Evolutionary conservation across 2,113 vertebrate genomes (phyloP).

Genomic region (Tringa solitaria): DNA sequence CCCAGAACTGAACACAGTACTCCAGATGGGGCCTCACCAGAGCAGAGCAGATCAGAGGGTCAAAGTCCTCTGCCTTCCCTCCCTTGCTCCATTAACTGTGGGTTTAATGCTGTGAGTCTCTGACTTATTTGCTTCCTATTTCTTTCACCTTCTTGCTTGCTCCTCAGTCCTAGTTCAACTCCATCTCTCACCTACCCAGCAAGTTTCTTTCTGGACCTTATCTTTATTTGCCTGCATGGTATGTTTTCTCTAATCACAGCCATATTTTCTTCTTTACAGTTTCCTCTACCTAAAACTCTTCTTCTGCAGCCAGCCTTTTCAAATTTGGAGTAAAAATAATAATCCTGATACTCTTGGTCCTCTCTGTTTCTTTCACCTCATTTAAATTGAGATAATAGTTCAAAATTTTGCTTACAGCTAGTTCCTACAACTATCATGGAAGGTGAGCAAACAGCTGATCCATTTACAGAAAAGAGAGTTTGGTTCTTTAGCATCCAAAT

Average conservation of each 20-base stretch:
- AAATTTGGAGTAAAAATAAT: neutral
- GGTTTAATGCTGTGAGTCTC: neutral
- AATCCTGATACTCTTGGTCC: neutral
- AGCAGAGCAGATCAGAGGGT: neutral
- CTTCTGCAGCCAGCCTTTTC: neutral
- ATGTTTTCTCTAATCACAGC: neutral
- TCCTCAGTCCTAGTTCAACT: neutral
- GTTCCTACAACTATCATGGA: neutral
- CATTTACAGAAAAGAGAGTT: neutral
- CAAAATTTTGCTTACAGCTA: neutral
- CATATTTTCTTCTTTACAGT: neutral
- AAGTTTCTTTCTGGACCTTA: neutral
- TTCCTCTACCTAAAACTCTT: neutral
- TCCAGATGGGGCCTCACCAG: neutral
- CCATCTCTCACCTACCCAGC: neutral
- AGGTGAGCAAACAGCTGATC: neutral
- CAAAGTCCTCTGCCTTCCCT: neutral
- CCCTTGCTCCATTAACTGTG: neutral
- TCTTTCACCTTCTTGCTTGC: neutral
- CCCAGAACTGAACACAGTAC: neutral
- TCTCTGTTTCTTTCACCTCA: neutral
- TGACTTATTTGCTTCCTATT: neutral
- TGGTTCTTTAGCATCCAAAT: neutral
- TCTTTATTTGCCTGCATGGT: neutral
- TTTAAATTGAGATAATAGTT: neutral